These are phyloP conservation scores for Limnodromus scolopaceus DNA, from an alignment of 2,797 vertebrate genomes.

Conservation along the genomic window DNA sequence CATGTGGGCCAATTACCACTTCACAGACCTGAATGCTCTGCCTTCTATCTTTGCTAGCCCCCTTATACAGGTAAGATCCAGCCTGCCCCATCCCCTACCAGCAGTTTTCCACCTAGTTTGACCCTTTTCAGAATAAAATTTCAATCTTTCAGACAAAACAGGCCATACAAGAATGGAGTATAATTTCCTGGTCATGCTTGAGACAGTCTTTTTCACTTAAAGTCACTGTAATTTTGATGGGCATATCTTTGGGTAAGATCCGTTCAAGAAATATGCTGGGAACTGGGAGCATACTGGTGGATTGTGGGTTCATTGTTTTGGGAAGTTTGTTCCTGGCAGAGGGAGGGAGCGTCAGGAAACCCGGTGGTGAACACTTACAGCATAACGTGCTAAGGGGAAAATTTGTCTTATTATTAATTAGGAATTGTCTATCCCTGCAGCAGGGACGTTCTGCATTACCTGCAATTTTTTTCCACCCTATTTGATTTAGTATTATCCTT, in stretches of 20 bases:
- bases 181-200: background rate
- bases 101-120: background rate
- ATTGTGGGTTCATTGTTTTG: background rate
- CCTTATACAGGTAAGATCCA: background rate
- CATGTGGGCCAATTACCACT: background rate
- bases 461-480: background rate
- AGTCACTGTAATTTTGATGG: background rate
- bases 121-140: background rate
- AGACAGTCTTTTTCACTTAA: background rate
- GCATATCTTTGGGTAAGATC: background rate
- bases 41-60: background rate
- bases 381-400: background rate
- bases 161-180: background rate
- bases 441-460: background rate
- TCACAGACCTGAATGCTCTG: background rate
- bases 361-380: background rate
- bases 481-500: constrained; percentile 1
- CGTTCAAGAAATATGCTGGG: background rate
- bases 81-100: background rate
- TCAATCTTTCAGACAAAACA: background rate
- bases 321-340: background rate
- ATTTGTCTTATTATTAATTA: background rate
- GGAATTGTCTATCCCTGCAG: background rate
- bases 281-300: fast-evolving
- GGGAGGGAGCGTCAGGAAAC: background rate